Evolutionary conservation across 2,888 invertebrate genomes (phyloP).

Genomic region (Idaea aversata): DNA sequence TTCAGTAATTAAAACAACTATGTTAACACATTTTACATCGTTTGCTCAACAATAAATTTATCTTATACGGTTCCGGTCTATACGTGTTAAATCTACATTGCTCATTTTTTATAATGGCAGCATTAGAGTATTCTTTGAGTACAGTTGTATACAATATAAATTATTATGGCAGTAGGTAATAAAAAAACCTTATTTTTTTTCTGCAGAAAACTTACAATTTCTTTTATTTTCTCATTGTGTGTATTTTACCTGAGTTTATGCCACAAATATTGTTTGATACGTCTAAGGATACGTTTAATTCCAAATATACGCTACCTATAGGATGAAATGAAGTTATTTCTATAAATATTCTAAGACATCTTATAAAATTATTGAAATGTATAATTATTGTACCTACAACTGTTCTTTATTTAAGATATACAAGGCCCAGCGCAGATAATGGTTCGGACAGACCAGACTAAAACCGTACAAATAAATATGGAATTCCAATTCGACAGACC

Average conservation of each 20-base stretch:
- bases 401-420: background rate
- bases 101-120: background rate
- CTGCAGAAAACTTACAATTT: background rate
- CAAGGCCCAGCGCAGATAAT: background rate
- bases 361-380: constrained; percentile 4
- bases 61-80: background rate
- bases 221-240: too few species aligned
- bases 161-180: background rate
- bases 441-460: too few species aligned
- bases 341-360: background rate
- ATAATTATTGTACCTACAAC: background rate
- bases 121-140: background rate
- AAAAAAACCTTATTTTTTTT: background rate
- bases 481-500: background rate
- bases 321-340: background rate
- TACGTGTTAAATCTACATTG: background rate
- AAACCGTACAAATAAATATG: too few species aligned
- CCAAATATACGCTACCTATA: background rate
- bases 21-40: background rate
- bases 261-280: background rate
- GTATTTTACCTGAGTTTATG: background rate
- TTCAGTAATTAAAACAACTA: too few species aligned
- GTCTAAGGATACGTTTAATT: background rate
- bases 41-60: background rate
- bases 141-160: background rate